Evolutionary conservation across 2,888 invertebrate species (phyloP).

Genomic region (Venusia cambrica): DNA sequence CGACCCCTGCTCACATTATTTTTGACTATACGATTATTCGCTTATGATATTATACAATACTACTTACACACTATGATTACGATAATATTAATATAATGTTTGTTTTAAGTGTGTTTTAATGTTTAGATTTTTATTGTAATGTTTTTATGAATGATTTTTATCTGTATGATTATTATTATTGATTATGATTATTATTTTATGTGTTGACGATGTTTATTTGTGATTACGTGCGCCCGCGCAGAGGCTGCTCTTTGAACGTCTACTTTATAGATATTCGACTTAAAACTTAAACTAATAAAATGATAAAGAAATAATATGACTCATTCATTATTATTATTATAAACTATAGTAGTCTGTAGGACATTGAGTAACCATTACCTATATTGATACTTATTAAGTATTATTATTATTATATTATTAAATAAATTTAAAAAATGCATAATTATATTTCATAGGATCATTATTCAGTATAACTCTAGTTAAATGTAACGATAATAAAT

Average conservation of each 20-base stretch:
- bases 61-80: constrained; percentile 80
- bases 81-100: constrained; percentile 81
- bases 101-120: constrained; percentile 82
- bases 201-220: constrained; percentile 80
- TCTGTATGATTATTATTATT: constrained; percentile 81
- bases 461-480: constrained; percentile 82
- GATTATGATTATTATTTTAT: constrained; percentile 75
- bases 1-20: constrained; percentile 75
- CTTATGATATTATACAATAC: constrained; percentile 75
- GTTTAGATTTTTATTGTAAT: constrained; percentile 82
- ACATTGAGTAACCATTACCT: constrained; percentile 81
- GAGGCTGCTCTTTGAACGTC: constrained; percentile 70
- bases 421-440: constrained; percentile 82
- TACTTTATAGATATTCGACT: constrained; percentile 68
- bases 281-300: constrained; percentile 73
- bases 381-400: constrained; percentile 81
- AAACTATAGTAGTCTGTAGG: constrained; percentile 78
- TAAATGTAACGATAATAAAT: constrained; percentile 79
- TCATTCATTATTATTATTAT: constrained; percentile 74
- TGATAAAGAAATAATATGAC: constrained; percentile 73
- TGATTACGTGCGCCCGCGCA: constrained; percentile 72
- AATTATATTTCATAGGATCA: constrained; percentile 83
- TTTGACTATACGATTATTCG: constrained; percentile 80
- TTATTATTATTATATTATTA: constrained; percentile 80
- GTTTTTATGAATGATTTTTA: constrained; percentile 82